Evolutionary conservation across 2,888 invertebrate species (phyloP).

Genomic region (Dicranocentrus wangi): DNA sequence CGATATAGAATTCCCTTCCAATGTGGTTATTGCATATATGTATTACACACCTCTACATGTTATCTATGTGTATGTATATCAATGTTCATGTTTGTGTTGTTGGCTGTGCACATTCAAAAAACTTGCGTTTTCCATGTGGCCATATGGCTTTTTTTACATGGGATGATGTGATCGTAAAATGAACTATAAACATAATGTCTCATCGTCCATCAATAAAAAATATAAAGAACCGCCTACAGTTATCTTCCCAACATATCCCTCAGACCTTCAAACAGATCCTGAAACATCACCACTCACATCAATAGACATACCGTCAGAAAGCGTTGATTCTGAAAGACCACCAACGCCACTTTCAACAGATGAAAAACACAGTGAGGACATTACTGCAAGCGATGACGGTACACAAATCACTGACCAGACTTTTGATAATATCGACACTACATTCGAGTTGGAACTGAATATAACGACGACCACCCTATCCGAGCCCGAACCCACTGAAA

Average conservation of each 20-base stretch:
- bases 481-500: too few relatives aligned
- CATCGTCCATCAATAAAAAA: slow-evolving; percentile 24
- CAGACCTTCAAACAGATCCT: slow-evolving; percentile 57
- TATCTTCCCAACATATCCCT: slow-evolving; percentile 59
- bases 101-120: slow-evolving; percentile 45
- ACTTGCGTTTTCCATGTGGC: slow-evolving; percentile 19
- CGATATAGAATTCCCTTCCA: neutral
- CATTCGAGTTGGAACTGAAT: too few relatives aligned
- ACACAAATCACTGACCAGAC: too few relatives aligned
- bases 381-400: neutral
- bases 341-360: slow-evolving; percentile 5
- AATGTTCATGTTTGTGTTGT: slow-evolving; percentile 25
- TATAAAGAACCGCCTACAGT: slow-evolving; percentile 46
- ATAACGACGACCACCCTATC: too few relatives aligned
- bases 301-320: slow-evolving; percentile 23
- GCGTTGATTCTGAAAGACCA: neutral
- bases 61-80: slow-evolving; percentile 13
- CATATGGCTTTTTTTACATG: slow-evolving; percentile 23
- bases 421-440: too few relatives aligned
- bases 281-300: slow-evolving; percentile 28
- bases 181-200: slow-evolving; percentile 19
- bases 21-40: neutral
- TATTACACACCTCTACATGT: neutral
- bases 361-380: neutral
- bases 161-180: slow-evolving; percentile 18